These are phyloP conservation scores for Timandra comae DNA, from an alignment of 2,888 invertebrate species.

Conservation along the genomic window DNA sequence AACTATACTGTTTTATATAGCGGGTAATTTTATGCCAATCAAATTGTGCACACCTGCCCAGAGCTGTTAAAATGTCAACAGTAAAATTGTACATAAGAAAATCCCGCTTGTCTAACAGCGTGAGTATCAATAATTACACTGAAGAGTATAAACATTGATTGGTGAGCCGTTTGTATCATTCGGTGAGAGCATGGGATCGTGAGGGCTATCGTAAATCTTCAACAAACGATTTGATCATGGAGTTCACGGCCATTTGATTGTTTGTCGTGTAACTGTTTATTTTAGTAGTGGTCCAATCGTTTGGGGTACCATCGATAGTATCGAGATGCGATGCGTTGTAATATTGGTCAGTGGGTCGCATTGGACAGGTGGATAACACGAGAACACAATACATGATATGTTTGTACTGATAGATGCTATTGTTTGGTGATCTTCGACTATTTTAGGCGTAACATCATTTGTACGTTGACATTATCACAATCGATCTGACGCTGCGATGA, in stretches of 20 bases:
- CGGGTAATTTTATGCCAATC: slow-evolving; percentile 43
- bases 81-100: slow-evolving; percentile 19
- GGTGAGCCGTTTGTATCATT: slow-evolving; percentile 7
- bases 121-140: slow-evolving; percentile 1
- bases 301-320: slow-evolving; percentile 44
- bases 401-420: slow-evolving; percentile 26
- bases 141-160: neutral
- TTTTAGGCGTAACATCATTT: slow-evolving; percentile 28
- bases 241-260: slow-evolving; percentile 41
- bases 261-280: slow-evolving; percentile 40
- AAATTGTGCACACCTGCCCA: slow-evolving; percentile 25
- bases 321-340: slow-evolving; percentile 35
- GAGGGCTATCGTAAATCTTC: slow-evolving; percentile 33
- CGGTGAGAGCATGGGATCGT: slow-evolving; percentile 21
- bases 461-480: slow-evolving; percentile 40
- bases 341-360: slow-evolving; percentile 54
- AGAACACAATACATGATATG: slow-evolving; percentile 36
- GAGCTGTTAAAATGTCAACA: slow-evolving; percentile 16
- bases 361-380: slow-evolving; percentile 47
- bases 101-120: slow-evolving; percentile 8
- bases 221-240: slow-evolving; percentile 32
- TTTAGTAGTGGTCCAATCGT: slow-evolving; percentile 41
- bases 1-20: slow-evolving; percentile 42
- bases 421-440: slow-evolving; percentile 32
- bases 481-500: slow-evolving; percentile 35